These are phyloP conservation scores for Hololepta plana DNA, from an alignment of 2,888 invertebrate genomes.

Conservation along the genomic window DNA sequence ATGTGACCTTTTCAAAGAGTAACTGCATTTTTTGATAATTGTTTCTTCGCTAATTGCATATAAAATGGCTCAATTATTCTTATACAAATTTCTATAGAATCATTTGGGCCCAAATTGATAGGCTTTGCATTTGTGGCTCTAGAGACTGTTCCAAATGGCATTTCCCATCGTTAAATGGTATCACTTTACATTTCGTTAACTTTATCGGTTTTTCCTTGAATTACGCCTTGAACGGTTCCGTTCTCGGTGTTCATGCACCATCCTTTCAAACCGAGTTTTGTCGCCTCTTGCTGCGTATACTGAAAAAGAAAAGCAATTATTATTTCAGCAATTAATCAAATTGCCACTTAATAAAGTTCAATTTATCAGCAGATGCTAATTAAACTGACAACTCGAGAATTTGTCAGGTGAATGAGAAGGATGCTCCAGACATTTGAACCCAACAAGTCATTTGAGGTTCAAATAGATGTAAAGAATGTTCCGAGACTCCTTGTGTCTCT, in stretches of 20 bases:
- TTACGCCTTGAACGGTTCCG: slow-evolving; percentile 45
- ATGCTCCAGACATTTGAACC: too few species aligned
- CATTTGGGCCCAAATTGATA: slow-evolving; percentile 1
- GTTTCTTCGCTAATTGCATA: slow-evolving; percentile 6
- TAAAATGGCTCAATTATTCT: slow-evolving; percentile 12
- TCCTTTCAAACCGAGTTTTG: slow-evolving; percentile 41
- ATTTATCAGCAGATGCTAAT: too few species aligned
- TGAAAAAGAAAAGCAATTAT: slow-evolving; percentile 18
- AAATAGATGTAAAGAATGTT: too few species aligned
- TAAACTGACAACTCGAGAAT: too few species aligned
- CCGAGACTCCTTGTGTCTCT: too few species aligned
- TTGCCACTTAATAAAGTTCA: too few species aligned
- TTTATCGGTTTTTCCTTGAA: slow-evolving; percentile 40
- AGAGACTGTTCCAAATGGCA: too few species aligned
- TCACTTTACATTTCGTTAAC: slow-evolving; percentile 46
- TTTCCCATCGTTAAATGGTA: too few species aligned
- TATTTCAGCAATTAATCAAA: not conserved
- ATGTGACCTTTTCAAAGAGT: not conserved
- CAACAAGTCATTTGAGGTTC: too few species aligned
- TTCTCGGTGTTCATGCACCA: slow-evolving; percentile 54
- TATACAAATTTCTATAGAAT: slow-evolving; percentile 2
- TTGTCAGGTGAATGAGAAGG: too few species aligned
- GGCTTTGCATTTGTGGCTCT: too few species aligned
- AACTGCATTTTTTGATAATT: slow-evolving; percentile 4
- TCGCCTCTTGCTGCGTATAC: slow-evolving; percentile 46